These are phyloP conservation scores for Opisthocomus hoazin DNA, from an alignment of 2,113 vertebrate species.

Conservation along the genomic window DNA sequence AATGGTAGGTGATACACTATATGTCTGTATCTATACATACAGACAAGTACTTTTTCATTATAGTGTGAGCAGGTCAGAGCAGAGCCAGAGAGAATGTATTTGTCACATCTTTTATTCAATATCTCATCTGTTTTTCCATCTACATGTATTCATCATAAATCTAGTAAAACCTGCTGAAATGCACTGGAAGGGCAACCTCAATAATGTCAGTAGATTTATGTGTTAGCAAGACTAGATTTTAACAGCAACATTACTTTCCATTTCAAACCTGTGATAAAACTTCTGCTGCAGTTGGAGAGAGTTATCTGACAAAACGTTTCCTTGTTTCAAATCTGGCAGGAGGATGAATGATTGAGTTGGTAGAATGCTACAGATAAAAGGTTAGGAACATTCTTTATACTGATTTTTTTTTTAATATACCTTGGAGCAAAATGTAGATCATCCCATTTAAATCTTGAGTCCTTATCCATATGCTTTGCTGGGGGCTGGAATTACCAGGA, in stretches of 20 bases:
- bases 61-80: background rate
- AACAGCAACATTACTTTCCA: constrained; percentile 7
- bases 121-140: constrained; percentile 40
- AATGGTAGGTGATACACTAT: background rate
- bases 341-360: background rate
- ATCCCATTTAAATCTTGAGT: background rate
- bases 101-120: background rate
- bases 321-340: background rate
- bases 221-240: background rate
- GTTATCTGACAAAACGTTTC: constrained; percentile 28
- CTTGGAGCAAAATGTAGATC: background rate
- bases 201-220: constrained; percentile 38
- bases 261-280: constrained; percentile 22
- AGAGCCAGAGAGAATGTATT: background rate
- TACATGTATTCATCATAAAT: constrained; percentile 36
- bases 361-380: constrained; percentile 4
- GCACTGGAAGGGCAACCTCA: constrained; percentile 14
- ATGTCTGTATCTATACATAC: background rate
- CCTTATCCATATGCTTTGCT: background rate
- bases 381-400: background rate
- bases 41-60: background rate
- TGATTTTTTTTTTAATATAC: background rate
- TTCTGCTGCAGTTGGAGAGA: background rate
- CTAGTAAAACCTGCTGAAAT: background rate
- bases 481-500: background rate